Evolutionary conservation across 2,888 invertebrate species (phyloP), one percentile per base, ranked within the genome.

Genomic region (Noctua fimbriata): DNA sequence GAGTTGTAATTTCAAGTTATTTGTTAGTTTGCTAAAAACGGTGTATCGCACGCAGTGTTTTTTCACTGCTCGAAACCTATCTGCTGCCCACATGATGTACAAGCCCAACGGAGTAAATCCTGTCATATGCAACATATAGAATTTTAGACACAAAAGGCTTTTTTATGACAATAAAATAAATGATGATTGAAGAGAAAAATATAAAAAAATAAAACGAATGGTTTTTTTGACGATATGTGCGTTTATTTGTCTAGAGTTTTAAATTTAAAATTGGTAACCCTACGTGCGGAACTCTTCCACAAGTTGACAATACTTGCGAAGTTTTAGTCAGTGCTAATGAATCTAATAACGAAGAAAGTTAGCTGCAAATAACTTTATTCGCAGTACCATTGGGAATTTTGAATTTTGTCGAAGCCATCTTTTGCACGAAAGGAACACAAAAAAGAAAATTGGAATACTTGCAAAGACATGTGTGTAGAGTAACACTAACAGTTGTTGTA

Each of bases 291-390:
- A 55, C 41, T 66, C 44, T 76, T 83, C 65, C 63, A 72, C 41
- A 66, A 81, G 74, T 79, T 49, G 70, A 86, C 60, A 79, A 73
- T 73, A 41, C 70, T 69, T 24, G 18, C 65, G 2, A 82, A 82
- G 66, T 81, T 78, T 72, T 63, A 73, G 72, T 81, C 32, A 49
- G n/a, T 44, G 55, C 84, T 79, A 73, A 85, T 78, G 76, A 87
- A 84, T 87, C 52, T 79, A 85, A 80, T 77, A 84, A 77, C 71
- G 78, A 69, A 36, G 69, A 16, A 83, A 82, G 55, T 85, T 87
- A 69, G 66, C 24, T 70, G 36, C 16, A 21, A 82, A 69, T 41
- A 73, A 12, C 55, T 18, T 21, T 78, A 41, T 55, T 79, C 10
- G 21, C 12, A 55, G 18, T 55, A n/a, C 55, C 18, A 36, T 24